These are phyloP conservation scores for Oryzias dopingdopingensis DNA, from an alignment of 2,797 vertebrate genomes.

Conservation along the genomic window DNA sequence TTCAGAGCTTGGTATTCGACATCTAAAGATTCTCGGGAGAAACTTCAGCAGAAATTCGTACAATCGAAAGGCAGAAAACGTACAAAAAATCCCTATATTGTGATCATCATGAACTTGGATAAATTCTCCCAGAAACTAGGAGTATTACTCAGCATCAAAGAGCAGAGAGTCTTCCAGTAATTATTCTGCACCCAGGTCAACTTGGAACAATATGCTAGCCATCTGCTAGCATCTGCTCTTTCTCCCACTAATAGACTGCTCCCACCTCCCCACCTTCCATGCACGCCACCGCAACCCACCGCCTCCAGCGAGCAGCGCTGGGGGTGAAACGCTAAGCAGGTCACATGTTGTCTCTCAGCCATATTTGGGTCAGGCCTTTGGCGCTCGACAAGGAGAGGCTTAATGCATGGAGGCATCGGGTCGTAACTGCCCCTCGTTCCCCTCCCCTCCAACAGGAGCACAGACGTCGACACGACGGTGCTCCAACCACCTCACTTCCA, in stretches of 20 bases:
- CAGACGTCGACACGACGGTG: constrained; percentile 19
- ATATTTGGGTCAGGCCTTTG: constrained; percentile 96
- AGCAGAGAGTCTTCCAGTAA: constrained; percentile 88
- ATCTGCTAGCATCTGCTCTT: constrained; percentile 95
- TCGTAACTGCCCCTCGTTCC: constrained; percentile 39
- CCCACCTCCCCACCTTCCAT: not conserved
- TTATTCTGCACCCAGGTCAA: constrained; percentile 86
- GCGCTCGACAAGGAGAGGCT: constrained; percentile 80
- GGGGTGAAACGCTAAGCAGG: constrained; percentile 84
- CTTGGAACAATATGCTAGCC: constrained; percentile 95
- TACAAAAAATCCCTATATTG: no score
- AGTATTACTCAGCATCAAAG: constrained; percentile 49
- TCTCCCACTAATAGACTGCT: constrained; percentile 86
- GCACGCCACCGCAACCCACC: constrained; percentile 32
- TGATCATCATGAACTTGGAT: no score
- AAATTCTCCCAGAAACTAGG: no score
- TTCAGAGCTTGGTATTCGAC: no score
- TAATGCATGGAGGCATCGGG: constrained; percentile 83
- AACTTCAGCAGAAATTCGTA: no score
- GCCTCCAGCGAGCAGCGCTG: constrained; percentile 47
- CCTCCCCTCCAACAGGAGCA: constrained; percentile 31
- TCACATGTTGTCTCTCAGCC: constrained; percentile 98
- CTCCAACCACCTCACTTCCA: constrained; percentile 19
- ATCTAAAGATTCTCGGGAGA: no score
- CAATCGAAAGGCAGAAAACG: no score